These are phyloP conservation scores for Alouatta palliata DNA, from an alignment of 2,113 vertebrate genomes.

Conservation along the genomic window DNA sequence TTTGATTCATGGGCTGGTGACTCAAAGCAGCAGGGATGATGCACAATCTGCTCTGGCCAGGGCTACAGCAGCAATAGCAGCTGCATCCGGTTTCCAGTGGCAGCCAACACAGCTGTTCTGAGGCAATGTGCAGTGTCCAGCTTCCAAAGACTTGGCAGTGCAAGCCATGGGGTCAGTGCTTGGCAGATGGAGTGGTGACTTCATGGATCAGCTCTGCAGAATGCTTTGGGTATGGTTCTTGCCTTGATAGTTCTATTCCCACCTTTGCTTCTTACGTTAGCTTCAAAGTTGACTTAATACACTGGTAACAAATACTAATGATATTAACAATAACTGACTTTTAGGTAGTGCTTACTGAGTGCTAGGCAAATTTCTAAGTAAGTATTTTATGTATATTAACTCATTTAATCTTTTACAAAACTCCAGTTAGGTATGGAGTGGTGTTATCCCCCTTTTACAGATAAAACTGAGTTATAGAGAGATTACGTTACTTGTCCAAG, in stretches of 20 bases:
- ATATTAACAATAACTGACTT: neutral
- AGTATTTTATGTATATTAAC: neutral
- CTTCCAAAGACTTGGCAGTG: neutral
- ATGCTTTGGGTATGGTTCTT: conserved; percentile 39
- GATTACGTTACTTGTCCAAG: neutral
- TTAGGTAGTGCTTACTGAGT: neutral
- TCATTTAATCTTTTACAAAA: neutral
- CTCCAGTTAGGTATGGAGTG: neutral
- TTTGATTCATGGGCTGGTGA: conserved; percentile 61
- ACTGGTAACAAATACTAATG: neutral
- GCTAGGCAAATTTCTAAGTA: neutral
- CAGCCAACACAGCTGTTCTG: conserved; percentile 64
- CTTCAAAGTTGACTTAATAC: conserved; percentile 49
- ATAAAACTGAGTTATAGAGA: conserved; percentile 13
- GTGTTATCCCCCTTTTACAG: conserved; percentile 1
- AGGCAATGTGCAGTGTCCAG: conserved; percentile 41
- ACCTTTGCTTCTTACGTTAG: conserved; percentile 55
- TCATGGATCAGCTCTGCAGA: neutral
- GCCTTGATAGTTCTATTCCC: neutral
- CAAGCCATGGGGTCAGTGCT: neutral
- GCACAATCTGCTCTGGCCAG: conserved; percentile 55
- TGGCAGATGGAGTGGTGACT: conserved; percentile 45
- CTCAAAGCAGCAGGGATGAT: conserved; percentile 66
- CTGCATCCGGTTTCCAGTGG: conserved; percentile 74
- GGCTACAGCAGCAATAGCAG: conserved; percentile 37